Conservation (phyloP, 1,140 invertebrate species). For the Stenopsyche tienmushanensis region DNA sequence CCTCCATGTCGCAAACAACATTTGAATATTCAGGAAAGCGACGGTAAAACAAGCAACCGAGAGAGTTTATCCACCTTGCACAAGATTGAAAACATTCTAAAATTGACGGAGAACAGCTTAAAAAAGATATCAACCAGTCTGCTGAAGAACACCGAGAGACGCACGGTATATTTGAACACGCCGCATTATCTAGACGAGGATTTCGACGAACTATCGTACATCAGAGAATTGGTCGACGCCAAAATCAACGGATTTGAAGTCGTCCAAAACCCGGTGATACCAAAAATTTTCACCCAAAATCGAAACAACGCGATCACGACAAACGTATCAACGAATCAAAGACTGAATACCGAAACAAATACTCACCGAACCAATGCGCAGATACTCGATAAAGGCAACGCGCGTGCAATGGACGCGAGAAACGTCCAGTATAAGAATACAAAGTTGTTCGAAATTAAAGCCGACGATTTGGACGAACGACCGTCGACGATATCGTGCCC, state of each 20-base stretch:
- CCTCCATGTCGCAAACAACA: too few relatives aligned
- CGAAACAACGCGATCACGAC: neutral
- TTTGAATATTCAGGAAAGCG: too few relatives aligned
- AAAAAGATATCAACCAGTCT: constrained; percentile 50
- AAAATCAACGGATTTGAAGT: constrained; percentile 49
- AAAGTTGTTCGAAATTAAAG: constrained; percentile 33
- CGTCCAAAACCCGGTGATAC: too few relatives aligned
- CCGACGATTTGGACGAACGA: constrained; percentile 41
- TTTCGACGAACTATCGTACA: constrained; percentile 54
- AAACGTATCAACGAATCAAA: neutral
- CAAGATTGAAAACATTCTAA: constrained; percentile 51
- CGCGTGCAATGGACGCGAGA: constrained; percentile 26
- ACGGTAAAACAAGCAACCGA: neutral
- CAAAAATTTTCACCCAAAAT: constrained; percentile 20
- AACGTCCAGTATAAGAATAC: constrained; percentile 46
- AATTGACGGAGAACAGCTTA: constrained; percentile 52
- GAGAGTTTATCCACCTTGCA: constrained; percentile 13
- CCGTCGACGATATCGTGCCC: constrained; percentile 41
- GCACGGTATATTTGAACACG: constrained; percentile 44
- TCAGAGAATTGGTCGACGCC: constrained; percentile 53
- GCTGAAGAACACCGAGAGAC: constrained; percentile 44
- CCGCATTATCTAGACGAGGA: constrained; percentile 51
- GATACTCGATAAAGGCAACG: too few relatives aligned
- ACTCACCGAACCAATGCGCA: too few relatives aligned
- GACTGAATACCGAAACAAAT: too few relatives aligned